A percentile compares a stretch with the other conserved stretches of the same genome.
Conservation (phyloP, 2,797 vertebrate genomes). For the Crocodylus rhombifer region DNA sequence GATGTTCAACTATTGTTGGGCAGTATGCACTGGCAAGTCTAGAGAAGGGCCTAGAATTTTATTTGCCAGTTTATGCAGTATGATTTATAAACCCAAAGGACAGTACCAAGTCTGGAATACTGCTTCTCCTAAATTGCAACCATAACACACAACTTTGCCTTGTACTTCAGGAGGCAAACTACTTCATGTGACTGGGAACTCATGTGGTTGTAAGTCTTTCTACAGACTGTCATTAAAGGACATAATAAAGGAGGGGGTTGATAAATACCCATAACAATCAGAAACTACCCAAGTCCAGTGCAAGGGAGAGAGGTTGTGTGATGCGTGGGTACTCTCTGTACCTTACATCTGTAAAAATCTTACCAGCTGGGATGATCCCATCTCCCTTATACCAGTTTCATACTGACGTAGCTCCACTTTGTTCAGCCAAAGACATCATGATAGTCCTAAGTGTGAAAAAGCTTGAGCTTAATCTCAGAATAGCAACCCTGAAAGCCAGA, state of each 20-base stretch:
- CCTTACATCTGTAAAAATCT: conserved; percentile 49
- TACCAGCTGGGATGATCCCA: not conserved
- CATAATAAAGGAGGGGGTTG: not conserved
- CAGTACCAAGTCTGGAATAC: not conserved
- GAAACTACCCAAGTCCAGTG: rapidly evolving
- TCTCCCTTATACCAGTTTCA: not conserved
- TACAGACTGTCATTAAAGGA: not conserved
- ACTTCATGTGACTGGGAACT: not conserved
- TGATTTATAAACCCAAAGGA: conserved; percentile 43
- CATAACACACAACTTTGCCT: not conserved
- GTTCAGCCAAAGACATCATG: rapidly evolving
- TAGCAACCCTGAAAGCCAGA: rapidly evolving
- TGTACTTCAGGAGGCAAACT: not conserved
- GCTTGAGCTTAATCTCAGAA: not conserved
- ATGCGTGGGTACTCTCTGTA: not conserved
- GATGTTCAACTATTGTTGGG: rapidly evolving
- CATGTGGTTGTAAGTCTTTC: not conserved
- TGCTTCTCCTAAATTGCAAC: conserved; percentile 1
- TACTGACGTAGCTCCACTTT: rapidly evolving
- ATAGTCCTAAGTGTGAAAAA: not conserved
- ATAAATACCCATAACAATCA: conserved; percentile 4
- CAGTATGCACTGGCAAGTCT: not conserved
- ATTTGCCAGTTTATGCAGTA: not conserved
- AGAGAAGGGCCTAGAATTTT: conserved; percentile 39
- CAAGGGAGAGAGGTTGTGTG: not conserved